These are phyloP conservation scores for Sturnus vulgaris DNA, from an alignment of 2,113 vertebrate genomes.

Conservation along the genomic window DNA sequence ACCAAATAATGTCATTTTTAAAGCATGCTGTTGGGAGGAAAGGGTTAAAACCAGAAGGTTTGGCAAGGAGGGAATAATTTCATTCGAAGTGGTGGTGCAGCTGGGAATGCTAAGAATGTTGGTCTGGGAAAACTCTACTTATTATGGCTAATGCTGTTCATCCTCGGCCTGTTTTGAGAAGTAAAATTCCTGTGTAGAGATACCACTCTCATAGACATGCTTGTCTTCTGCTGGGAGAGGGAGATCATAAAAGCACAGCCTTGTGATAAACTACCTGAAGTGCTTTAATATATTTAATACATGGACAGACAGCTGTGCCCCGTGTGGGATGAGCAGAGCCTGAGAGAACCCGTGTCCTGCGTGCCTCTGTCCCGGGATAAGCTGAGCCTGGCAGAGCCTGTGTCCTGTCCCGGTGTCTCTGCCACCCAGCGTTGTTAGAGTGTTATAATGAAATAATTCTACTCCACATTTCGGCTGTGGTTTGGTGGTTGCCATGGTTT, in stretches of 20 bases:
- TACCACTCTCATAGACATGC: not conserved
- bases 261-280: not conserved
- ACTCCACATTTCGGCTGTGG: not conserved
- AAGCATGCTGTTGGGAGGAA: not conserved
- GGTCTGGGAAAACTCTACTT: not conserved
- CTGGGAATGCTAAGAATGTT: not conserved
- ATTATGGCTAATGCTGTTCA: not conserved
- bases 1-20: not conserved
- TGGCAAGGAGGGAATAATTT: not conserved
- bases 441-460: not conserved
- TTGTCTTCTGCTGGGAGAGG: not conserved
- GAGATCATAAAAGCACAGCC: not conserved
- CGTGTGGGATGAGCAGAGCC: too few species aligned
- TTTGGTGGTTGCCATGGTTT: not conserved
- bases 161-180: not conserved
- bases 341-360: not conserved
- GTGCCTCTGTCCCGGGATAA: not conserved
- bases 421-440: not conserved
- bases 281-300: not conserved
- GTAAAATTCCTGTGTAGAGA: not conserved
- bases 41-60: not conserved
- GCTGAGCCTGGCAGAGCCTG: not conserved
- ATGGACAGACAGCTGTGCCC: not conserved
- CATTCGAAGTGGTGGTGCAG: not conserved
- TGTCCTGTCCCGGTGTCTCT: not conserved